A percentile compares a stretch with the other conserved stretches of the same genome.
phyloP scores from a whole-genome alignment of 2,113 vertebrate species.

The Junco hyemalis region DNA sequence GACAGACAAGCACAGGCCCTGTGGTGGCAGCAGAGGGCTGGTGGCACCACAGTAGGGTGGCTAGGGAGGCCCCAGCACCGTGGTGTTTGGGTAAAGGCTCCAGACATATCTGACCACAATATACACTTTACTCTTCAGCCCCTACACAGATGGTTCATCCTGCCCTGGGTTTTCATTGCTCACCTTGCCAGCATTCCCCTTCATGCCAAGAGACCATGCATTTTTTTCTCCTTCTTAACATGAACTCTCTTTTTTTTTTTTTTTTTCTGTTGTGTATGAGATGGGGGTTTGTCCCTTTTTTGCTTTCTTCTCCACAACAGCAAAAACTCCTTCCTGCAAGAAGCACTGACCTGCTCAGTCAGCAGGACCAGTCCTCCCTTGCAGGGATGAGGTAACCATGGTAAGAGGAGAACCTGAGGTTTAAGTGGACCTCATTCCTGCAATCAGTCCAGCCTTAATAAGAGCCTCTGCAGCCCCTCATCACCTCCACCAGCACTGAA shows the following conservation, averaged over 20 bases:
- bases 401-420: background rate
- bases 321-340: background rate
- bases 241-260: background rate
- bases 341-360: background rate
- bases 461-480: background rate
- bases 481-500: background rate
- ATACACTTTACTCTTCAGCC: background rate
- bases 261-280: no score
- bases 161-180: background rate
- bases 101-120: background rate
- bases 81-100: background rate
- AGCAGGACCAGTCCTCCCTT: background rate
- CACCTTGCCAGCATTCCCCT: background rate
- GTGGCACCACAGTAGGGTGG: background rate
- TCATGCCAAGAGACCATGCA: background rate
- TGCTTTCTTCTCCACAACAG: background rate
- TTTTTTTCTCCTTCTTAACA: background rate
- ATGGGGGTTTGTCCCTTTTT: background rate
- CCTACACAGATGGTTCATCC: background rate
- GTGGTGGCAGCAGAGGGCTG: background rate
- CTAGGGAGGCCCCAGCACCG: background rate
- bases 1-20: background rate
- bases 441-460: background rate
- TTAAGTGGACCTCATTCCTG: background rate
- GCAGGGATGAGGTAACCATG: background rate